A percentile compares a stretch with the other conserved stretches of the same genome.
Evolutionary conservation across 2,113 vertebrate genomes (phyloP).

Genomic region (Thamnophis sirtalis): DNA sequence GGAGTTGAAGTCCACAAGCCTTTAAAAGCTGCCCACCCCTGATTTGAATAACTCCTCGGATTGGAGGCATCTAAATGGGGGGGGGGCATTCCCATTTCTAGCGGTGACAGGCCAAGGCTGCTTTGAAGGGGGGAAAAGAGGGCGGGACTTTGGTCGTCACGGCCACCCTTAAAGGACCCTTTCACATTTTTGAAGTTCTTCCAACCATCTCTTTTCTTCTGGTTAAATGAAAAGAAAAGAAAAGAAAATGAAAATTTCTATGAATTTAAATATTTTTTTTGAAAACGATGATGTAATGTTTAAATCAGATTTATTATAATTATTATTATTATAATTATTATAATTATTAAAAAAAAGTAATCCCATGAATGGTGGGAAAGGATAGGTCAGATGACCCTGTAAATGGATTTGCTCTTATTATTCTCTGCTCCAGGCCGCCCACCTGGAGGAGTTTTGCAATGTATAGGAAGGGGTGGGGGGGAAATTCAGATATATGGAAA

Average conservation of each 20-base stretch:
- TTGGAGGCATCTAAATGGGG: conserved; percentile 53
- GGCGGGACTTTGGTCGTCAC: conserved; percentile 38
- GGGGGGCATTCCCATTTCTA: conserved; percentile 52
- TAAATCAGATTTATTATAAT: conserved; percentile 73
- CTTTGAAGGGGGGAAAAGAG: conserved; percentile 29
- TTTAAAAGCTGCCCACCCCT: background rate
- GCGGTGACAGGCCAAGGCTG: conserved; percentile 45
- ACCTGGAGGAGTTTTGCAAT: conserved; percentile 76
- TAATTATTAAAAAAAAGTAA: conserved; percentile 44
- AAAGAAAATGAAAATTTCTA: conserved; percentile 58
- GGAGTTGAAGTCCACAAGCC: background rate
- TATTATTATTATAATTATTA: background rate
- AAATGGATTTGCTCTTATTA: conserved; percentile 58
- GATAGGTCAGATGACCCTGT: conserved; percentile 61
- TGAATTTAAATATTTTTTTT: conserved; percentile 80
- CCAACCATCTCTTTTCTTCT: conserved; percentile 74
- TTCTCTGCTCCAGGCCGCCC: conserved; percentile 60
- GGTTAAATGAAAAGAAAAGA: conserved; percentile 44
- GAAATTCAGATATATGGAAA: conserved; percentile 72
- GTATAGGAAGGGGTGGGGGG: conserved; percentile 67
- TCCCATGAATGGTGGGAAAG: conserved; percentile 63
- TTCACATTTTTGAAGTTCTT: conserved; percentile 71
- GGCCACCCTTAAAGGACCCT: conserved; percentile 50
- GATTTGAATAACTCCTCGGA: conserved; percentile 68
- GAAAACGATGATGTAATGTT: conserved; percentile 75